Evolutionary conservation across 1,140 invertebrate species (phyloP).

Genomic region (Phocides pigmalion): DNA sequence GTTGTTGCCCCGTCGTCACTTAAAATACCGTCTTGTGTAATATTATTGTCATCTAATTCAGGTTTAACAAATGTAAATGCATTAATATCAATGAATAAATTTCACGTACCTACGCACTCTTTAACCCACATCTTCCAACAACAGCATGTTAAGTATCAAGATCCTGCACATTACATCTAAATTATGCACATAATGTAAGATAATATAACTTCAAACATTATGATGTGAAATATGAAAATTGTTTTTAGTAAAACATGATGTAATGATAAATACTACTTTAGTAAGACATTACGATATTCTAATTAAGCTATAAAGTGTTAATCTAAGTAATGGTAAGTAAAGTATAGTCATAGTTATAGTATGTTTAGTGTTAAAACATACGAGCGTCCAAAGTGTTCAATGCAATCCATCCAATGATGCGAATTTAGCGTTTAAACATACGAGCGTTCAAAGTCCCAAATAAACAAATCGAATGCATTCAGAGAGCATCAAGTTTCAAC

Average conservation of each 20-base stretch:
- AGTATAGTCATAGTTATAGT: too few species aligned
- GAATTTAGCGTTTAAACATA: too few species aligned
- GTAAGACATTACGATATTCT: too few species aligned
- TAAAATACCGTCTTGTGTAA: slow-evolving; percentile 15
- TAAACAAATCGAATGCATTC: too few species aligned
- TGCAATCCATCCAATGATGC: too few species aligned
- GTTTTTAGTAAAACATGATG: background rate
- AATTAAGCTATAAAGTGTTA: too few species aligned
- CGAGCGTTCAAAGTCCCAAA: too few species aligned
- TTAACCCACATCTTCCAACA: slow-evolving; percentile 29
- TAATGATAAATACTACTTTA: too few species aligned
- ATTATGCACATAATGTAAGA: slow-evolving; percentile 27
- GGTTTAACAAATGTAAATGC: slow-evolving; percentile 27
- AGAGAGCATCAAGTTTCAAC: too few species aligned
- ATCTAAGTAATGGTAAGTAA: too few species aligned
- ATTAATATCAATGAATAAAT: slow-evolving; percentile 33
- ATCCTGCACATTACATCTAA: slow-evolving; percentile 29
- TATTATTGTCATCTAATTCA: slow-evolving; percentile 22
- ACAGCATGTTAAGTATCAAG: slow-evolving; percentile 30
- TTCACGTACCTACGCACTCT: slow-evolving; percentile 32
- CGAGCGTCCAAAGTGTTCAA: too few species aligned
- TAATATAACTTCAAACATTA: slow-evolving; percentile 15
- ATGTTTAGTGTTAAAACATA: too few species aligned
- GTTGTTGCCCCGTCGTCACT: background rate
- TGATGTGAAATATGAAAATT: background rate